phyloP scores from a whole-genome alignment of 2,888 invertebrate species.

The Agrilus cyanescens region DNA sequence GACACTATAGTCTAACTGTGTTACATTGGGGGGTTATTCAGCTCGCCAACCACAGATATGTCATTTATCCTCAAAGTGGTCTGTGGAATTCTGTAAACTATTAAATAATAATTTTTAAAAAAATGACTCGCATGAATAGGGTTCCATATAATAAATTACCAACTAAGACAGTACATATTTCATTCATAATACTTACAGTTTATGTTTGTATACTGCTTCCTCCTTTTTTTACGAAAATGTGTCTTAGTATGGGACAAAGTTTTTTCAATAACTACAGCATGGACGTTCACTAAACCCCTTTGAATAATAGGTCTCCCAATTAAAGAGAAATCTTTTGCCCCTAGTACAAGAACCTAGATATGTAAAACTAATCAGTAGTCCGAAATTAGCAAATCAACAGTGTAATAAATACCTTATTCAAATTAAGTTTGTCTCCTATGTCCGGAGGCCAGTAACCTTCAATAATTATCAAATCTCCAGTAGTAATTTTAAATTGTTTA shows the following conservation, averaged over 20 bases:
- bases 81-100: constrained; percentile 51
- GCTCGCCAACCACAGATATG: constrained; percentile 43
- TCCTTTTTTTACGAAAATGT: constrained; percentile 60
- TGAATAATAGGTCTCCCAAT: constrained; percentile 71
- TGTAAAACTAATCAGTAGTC: constrained; percentile 5
- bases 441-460: constrained; percentile 78
- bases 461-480: constrained; percentile 72
- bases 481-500: constrained; percentile 74
- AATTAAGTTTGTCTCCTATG: constrained; percentile 62
- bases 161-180: too few species aligned
- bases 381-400: background rate
- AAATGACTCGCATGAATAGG: too few species aligned
- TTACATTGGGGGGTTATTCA: constrained; percentile 31
- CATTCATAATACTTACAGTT: constrained; percentile 45
- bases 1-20: constrained; percentile 22
- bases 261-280: constrained; percentile 76
- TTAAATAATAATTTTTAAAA: too few species aligned
- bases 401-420: constrained; percentile 55
- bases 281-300: constrained; percentile 57
- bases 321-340: constrained; percentile 67
- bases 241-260: constrained; percentile 69
- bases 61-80: constrained; percentile 68
- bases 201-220: constrained; percentile 66
- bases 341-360: constrained; percentile 55
- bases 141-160: too few species aligned